Percentiles rank a stretch among this genome's conserved stretches.
These are phyloP conservation scores for Steatornis caripensis DNA, from an alignment of 2,113 vertebrate species.

Conservation along the genomic window DNA sequence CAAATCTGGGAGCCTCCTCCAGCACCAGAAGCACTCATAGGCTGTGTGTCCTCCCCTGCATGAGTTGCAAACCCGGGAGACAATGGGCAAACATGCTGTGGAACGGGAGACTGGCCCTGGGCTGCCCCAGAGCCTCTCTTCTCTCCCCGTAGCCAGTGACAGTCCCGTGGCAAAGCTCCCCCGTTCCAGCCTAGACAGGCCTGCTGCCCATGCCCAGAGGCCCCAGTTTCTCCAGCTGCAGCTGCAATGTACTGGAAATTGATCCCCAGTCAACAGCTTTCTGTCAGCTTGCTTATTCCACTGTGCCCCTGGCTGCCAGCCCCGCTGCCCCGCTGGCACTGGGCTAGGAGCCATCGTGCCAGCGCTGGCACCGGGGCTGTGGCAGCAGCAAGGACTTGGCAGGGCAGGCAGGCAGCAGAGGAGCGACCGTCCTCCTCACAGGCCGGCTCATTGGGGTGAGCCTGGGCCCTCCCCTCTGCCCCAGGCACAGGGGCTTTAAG, in stretches of 20 bases:
- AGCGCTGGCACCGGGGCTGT: background rate
- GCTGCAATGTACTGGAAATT: background rate
- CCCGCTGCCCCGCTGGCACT: background rate
- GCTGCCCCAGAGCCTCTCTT: background rate
- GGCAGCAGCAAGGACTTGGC: background rate
- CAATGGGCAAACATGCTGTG: accelerated
- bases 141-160: background rate
- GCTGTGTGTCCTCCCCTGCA: background rate
- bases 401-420: background rate
- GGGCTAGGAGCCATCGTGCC: background rate
- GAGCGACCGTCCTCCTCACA: background rate
- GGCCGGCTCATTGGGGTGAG: background rate
- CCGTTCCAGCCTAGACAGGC: too few relatives aligned
- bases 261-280: background rate
- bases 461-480: background rate
- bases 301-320: background rate
- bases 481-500: background rate
- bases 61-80: background rate
- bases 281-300: background rate
- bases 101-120: background rate
- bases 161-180: background rate
- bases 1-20: background rate
- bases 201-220: accelerated
- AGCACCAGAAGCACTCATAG: background rate
- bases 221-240: background rate